Evolutionary conservation across 1,140 invertebrate genomes (phyloP), one percentile per base, ranked within the genome.

Genomic region (Gonatopus flavifemur): DNA sequence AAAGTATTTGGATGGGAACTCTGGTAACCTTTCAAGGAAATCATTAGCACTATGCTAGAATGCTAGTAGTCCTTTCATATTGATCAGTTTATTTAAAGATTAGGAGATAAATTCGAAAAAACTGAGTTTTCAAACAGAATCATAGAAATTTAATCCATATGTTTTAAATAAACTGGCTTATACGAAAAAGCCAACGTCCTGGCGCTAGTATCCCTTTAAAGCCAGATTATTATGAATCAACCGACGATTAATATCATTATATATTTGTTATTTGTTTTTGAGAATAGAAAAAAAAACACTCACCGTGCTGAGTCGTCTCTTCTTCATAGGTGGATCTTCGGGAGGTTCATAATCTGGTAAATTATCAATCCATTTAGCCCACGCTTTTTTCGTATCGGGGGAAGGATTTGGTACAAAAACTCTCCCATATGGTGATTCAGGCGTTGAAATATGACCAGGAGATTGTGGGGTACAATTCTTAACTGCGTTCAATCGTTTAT

Each of bases 381-480:
- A 80, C 3, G 60, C 64, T 72, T 84, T 80, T 48, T 76, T 72
- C 2, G 81, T 76, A 3, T 66, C 54, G 2, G 79, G 78, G 8
- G 81, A 81, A 13, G 82, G 81, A 67, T 82, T 73, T 0, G 75
- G 59, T 25, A 69, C 68, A 49, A 80, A 80, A 16, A 76, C 32
- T 28, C 72, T 68, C 8, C 82, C 82, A 43, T 82, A 81, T 1
- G 83, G 82, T 22, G 79, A 79, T 8, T 81, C 79, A 1, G 83
- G 83, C 1, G 83, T 84, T 2, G 74, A 63, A 3, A 81, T 62
- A 30, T 78, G 68, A 47, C 70, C 70, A 30, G 77, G 80, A 3
- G 72, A 71, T 37, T 59, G 54, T 8, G 52, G 54, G 28, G 50
- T 55, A 16, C 55, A 50, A 5, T 61, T 59, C 42, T 57, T 61